These are phyloP conservation scores for Antheraea yamamai DNA, from an alignment of 2,888 invertebrate species.

Conservation along the genomic window DNA sequence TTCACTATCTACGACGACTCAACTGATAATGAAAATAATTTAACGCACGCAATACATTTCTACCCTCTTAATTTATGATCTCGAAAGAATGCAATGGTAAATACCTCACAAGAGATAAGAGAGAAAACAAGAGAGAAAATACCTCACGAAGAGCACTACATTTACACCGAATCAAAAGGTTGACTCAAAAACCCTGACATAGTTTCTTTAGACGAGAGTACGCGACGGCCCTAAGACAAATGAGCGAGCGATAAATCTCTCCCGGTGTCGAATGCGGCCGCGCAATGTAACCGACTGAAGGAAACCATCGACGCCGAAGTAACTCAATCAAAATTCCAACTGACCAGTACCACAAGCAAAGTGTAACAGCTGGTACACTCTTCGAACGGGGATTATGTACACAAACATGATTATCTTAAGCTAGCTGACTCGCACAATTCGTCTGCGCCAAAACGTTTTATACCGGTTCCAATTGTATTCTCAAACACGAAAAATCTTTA, in stretches of 20 bases:
- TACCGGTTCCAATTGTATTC: no score
- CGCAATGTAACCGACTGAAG: slow-evolving; percentile 27
- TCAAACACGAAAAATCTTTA: no score
- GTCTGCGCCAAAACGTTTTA: no score
- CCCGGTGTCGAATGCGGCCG: slow-evolving; percentile 28
- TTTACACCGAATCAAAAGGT: not conserved
- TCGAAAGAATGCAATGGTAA: not conserved
- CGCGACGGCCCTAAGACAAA: slow-evolving; percentile 21
- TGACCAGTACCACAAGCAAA: slow-evolving; percentile 20
- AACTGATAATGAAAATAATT: not conserved
- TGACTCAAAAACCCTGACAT: not conserved
- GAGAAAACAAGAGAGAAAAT: no score
- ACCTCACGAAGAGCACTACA: not conserved
- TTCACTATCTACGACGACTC: no score
- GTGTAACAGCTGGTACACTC: slow-evolving; percentile 1
- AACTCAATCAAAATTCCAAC: slow-evolving; percentile 62
- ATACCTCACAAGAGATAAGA: not conserved
- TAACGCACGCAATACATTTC: not conserved
- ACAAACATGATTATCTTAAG: not conserved
- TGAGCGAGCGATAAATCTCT: slow-evolving; percentile 33
- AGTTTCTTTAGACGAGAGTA: slow-evolving; percentile 10
- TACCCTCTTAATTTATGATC: not conserved
- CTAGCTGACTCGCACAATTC: not conserved
- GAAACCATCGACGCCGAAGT: slow-evolving; percentile 34
- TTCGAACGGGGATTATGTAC: not conserved